Evolutionary conservation across 2,113 vertebrate species (phyloP), one percentile per base, ranked within the genome.

Genomic region (Gallinago paraguaiae): DNA sequence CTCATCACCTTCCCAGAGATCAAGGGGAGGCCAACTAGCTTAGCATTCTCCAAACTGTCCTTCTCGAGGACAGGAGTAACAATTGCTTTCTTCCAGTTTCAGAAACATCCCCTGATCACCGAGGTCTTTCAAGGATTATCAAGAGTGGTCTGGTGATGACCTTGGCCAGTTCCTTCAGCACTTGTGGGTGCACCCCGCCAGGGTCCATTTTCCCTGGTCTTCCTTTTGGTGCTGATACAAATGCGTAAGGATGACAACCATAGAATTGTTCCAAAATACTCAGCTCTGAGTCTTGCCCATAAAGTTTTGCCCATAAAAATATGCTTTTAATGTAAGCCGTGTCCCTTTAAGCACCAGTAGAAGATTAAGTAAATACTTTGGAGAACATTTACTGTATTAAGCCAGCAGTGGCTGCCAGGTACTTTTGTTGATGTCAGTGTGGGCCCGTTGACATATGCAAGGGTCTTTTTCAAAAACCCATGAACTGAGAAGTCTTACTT

Each of bases 181-280:
- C 33, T 37, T 1, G 1, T 39, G 37, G 23, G 70, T 68, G 33
- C 23, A 60, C 18, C 12, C 33, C 27, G 9, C 39, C 56, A 18
- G 48, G 7, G 17, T 14, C 25, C 41, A 0, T 50, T 67, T 45
- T 3, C 63, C 57, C 37, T 20, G n/a, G 3, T 39, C 5, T 57
- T 61, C 20, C 54, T 43, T 35, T 69, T 0, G 16, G 30, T 2
- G 13, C 13, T 19, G 51, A 9, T 30, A 5, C 2, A 71, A 64
- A 19, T 1, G 5, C 4, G 0, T 6, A 39, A 22, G 33, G 37
- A 54, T 0, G 6, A 14, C 27, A 65, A 17, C 24, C 18, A 23
- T 1, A 3, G 31, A 72, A 35, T 46, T 15, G 30, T 17, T 88
- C 43, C 37, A 22, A 81, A 71, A 7, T 9, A n/a, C 22, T 31